A percentile compares a stretch with the other conserved stretches of the same genome.
Conservation (phyloP, 2,888 invertebrate species). For the Lissonota sp. region DNA sequence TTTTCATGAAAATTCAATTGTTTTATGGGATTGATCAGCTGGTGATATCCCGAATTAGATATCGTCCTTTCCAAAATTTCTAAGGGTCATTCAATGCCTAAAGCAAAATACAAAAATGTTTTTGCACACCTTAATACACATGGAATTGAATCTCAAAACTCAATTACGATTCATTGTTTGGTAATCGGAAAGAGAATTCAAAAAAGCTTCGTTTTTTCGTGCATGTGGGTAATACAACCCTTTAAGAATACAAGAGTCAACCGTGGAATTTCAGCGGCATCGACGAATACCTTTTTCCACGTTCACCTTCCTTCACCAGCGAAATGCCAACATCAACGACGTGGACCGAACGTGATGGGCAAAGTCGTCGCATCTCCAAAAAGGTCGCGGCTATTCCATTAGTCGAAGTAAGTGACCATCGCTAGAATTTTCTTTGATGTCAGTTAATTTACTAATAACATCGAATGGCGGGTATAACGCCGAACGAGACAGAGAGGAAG, state of each 20-base stretch:
- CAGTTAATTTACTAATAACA: conserved; percentile 84
- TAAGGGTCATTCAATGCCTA: too few species aligned
- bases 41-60: too few species aligned
- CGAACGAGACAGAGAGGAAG: conserved; percentile 37
- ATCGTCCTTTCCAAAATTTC: too few species aligned
- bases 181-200: too few species aligned
- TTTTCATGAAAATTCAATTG: too few species aligned
- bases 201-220: too few species aligned
- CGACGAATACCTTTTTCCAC: background rate
- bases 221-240: too few species aligned
- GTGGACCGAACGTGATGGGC: background rate
- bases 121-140: too few species aligned
- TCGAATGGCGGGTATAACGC: conserved; percentile 68
- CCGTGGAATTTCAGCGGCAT: background rate
- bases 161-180: too few species aligned
- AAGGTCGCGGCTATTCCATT: conserved; percentile 71
- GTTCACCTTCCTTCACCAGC: conserved; percentile 30
- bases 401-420: conserved; percentile 80
- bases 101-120: too few species aligned
- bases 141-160: too few species aligned
- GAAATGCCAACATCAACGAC: conserved; percentile 30
- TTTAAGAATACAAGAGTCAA: background rate
- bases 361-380: background rate
- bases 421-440: conserved; percentile 83
- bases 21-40: too few species aligned